Evolutionary conservation across 2,797 vertebrate species (phyloP).

Genomic region (Clarias laeviceps): DNA sequence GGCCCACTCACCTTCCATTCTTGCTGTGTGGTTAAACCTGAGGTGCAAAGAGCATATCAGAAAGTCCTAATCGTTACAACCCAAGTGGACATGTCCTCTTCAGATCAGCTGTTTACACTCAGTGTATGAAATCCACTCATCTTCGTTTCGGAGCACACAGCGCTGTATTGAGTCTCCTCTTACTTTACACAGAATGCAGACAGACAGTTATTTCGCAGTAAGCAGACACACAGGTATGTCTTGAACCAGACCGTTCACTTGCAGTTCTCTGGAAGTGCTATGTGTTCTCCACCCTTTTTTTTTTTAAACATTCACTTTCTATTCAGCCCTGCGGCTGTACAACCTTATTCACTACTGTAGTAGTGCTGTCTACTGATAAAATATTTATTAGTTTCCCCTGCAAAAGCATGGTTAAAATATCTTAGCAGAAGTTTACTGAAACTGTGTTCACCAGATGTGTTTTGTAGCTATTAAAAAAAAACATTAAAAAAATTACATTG

Average conservation of each 20-base stretch:
- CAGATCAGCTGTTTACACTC: not conserved
- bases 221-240: not conserved
- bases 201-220: not conserved
- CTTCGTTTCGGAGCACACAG: not conserved
- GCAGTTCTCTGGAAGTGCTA: not conserved
- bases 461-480: not conserved
- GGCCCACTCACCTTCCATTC: slow-evolving; percentile 35
- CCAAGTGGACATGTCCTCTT: not conserved
- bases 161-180: not conserved
- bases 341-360: not conserved
- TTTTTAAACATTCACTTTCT: not conserved
- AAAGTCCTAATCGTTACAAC: not conserved
- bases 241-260: not conserved
- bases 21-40: not conserved
- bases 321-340: not conserved
- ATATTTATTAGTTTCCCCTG: not conserved
- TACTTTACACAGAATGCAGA: not conserved
- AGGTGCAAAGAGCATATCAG: not conserved
- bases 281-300: not conserved
- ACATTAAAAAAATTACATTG: not conserved
- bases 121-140: not conserved
- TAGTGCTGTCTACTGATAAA: not conserved
- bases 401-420: not conserved
- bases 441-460: not conserved
- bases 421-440: not conserved